Evolutionary conservation across 2,888 invertebrate species (phyloP).

Genomic region (Thymelicus acteon): DNA sequence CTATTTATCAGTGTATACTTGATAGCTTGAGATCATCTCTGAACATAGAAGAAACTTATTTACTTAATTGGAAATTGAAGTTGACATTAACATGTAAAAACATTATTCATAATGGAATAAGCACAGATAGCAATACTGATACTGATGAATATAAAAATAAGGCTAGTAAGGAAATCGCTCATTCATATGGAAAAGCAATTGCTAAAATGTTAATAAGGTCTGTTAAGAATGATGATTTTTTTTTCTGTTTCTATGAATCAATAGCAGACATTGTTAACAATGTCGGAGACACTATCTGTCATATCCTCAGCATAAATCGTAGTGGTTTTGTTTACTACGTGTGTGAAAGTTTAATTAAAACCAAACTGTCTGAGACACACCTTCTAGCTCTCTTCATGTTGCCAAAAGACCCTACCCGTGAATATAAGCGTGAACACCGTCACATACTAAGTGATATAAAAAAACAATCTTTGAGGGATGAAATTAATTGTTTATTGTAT

Average conservation of each 20-base stretch:
- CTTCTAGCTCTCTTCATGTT: not conserved
- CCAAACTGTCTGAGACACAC: not conserved
- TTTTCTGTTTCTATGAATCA: not conserved
- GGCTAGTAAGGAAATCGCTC: not conserved
- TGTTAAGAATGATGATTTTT: slow-evolving; percentile 3
- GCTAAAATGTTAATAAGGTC: not conserved
- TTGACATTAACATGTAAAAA: not conserved
- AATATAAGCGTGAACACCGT: not conserved
- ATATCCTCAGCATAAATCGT: not conserved
- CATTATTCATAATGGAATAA: not conserved
- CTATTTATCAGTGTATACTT: slow-evolving; percentile 8
- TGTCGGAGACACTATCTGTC: not conserved
- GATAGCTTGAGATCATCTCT: not conserved
- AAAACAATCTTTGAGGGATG: not conserved
- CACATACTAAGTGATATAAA: not conserved
- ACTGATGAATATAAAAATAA: not conserved
- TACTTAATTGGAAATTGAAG: slow-evolving; percentile 3
- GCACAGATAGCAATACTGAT: not conserved
- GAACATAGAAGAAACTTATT: slow-evolving; percentile 5
- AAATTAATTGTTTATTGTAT: slow-evolving; percentile 15
- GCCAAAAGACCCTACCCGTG: not conserved
- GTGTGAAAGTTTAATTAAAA: slow-evolving; percentile 1
- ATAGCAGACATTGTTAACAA: not conserved
- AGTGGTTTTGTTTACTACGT: not conserved
- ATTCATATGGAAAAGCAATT: not conserved